phyloP scores from a whole-genome alignment of 2,113 vertebrate species.

The Paraplagusia blochii region DNA sequence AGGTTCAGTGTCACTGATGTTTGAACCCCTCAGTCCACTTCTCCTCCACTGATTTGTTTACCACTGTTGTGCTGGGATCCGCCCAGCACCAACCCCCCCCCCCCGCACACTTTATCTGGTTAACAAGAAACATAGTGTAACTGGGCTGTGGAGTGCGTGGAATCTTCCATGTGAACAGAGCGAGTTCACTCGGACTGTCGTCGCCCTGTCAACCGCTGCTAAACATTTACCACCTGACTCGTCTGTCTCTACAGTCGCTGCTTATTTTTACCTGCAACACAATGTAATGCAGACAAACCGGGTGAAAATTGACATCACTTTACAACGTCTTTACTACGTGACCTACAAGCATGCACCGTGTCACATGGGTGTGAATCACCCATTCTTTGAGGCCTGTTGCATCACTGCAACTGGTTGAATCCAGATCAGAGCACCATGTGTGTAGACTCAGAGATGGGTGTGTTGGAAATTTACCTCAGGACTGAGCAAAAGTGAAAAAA shows the following conservation, averaged over 20 bases:
- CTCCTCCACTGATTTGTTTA: too few species aligned
- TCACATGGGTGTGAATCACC: constrained; percentile 66
- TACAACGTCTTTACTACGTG: constrained; percentile 43
- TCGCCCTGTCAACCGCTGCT: not conserved
- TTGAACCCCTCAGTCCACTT: too few species aligned
- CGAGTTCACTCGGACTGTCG: not conserved
- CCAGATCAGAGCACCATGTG: not conserved
- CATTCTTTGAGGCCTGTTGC: constrained; percentile 43
- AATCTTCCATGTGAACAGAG: constrained; percentile 9
- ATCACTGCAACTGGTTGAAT: constrained; percentile 39
- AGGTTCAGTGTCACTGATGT: too few species aligned
- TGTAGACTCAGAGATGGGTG: constrained; percentile 10
- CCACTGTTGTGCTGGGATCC: too few species aligned
- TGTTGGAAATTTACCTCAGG: constrained; percentile 2
- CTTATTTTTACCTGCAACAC: not conserved
- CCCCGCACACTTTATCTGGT: not conserved
- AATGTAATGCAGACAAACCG: not conserved
- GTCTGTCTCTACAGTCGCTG: not conserved
- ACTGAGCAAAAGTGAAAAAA: not conserved
- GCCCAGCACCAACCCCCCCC: too few species aligned
- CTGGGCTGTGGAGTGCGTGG: not conserved
- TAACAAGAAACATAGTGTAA: not conserved
- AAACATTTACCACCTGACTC: constrained; percentile 6
- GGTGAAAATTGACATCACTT: not conserved
- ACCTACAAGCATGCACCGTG: constrained; percentile 17